Percentiles rank a stretch among this genome's conserved stretches.
phyloP scores from a whole-genome alignment of 2,113 vertebrate species.

The Microcebus murinus region DNA sequence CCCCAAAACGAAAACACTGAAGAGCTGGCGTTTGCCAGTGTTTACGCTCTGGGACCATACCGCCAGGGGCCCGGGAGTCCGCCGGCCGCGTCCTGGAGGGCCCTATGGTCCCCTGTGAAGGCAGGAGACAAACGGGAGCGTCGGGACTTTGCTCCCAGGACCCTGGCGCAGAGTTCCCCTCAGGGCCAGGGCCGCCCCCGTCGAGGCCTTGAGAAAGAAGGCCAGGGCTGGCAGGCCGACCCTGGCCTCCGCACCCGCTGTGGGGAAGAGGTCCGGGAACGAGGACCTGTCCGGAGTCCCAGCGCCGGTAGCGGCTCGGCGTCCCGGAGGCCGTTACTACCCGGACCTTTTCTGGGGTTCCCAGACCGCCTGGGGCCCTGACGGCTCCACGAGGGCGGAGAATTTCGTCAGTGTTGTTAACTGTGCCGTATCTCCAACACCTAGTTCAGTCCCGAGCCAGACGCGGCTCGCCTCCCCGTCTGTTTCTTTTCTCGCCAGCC shows the following conservation, averaged over 20 bases:
- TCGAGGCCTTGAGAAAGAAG: background rate
- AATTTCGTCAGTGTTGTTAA: background rate
- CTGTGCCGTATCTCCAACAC: background rate
- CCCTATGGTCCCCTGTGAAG: background rate
- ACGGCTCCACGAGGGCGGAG: rapidly evolving
- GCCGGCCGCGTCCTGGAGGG: background rate
- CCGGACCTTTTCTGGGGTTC: background rate
- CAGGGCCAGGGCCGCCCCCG: background rate
- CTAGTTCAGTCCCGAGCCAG: background rate
- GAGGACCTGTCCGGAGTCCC: background rate
- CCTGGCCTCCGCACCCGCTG: background rate
- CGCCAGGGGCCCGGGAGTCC: background rate
- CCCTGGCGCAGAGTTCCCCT: background rate
- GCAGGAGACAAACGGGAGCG: background rate
- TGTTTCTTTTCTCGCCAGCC: background rate
- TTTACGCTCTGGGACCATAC: background rate
- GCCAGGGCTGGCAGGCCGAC: background rate
- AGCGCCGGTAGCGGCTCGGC: background rate
- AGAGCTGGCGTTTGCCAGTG: background rate
- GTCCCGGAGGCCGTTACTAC: background rate
- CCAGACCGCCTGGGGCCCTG: background rate
- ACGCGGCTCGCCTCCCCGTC: background rate
- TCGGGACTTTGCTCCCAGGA: background rate
- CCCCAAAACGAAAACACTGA: background rate
- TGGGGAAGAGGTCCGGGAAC: background rate